Evolutionary conservation across 2,797 vertebrate species (phyloP).

Genomic region (Orestias chungarensis): DNA sequence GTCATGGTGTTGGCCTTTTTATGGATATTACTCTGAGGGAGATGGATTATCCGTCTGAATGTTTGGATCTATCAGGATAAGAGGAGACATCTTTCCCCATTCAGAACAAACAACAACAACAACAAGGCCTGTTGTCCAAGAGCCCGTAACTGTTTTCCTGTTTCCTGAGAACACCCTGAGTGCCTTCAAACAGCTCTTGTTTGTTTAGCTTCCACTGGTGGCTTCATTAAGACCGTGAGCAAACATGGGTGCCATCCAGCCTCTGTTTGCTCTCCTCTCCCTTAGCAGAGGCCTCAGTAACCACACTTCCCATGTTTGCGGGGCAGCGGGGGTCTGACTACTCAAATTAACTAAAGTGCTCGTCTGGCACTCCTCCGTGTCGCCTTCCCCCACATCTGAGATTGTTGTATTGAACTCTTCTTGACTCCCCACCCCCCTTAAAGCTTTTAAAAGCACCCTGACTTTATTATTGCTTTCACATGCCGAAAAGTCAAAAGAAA

Average conservation of each 20-base stretch:
- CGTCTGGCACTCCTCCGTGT: conserved; percentile 56
- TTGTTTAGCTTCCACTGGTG: conserved; percentile 68
- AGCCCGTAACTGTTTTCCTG: neutral
- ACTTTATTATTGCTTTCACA: conserved; percentile 57
- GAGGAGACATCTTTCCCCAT: neutral
- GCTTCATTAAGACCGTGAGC: conserved; percentile 78
- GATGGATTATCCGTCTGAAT: neutral
- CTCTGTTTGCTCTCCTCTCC: conserved; percentile 76
- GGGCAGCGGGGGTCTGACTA: conserved; percentile 74
- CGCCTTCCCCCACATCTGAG: conserved; percentile 49
- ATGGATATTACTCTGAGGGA: conserved; percentile 57
- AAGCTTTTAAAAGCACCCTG: conserved; percentile 30
- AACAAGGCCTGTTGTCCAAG: neutral
- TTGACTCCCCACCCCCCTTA: conserved; percentile 47
- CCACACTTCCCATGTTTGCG: conserved; percentile 82
- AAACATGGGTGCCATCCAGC: conserved; percentile 72
- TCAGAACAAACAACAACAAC: neutral
- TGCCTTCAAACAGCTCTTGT: conserved; percentile 46
- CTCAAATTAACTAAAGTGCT: conserved; percentile 77
- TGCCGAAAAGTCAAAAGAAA: neutral
- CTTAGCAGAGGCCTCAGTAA: conserved; percentile 61
- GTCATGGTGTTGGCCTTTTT: conserved; percentile 28
- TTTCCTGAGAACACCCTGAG: conserved; percentile 31
- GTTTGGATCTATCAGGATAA: conserved; percentile 29
- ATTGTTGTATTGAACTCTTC: conserved; percentile 75